These are phyloP conservation scores for Pyrrhia umbra DNA, from an alignment of 2,888 invertebrate genomes.

Conservation along the genomic window DNA sequence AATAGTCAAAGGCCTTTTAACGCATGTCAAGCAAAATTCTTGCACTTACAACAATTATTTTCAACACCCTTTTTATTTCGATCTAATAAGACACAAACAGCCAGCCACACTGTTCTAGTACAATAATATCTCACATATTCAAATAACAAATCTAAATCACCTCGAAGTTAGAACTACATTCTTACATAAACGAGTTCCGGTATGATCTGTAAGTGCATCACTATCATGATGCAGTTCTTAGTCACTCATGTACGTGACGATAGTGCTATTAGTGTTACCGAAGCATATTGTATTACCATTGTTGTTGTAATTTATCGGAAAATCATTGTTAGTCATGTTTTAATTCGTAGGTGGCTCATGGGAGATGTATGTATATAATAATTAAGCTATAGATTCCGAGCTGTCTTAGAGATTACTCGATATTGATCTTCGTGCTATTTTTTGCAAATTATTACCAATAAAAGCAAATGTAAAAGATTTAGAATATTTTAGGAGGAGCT, in stretches of 20 bases:
- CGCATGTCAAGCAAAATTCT: too few species aligned
- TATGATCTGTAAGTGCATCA: constrained; percentile 10
- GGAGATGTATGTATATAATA: background rate
- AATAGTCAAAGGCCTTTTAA: too few species aligned
- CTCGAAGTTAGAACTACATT: constrained; percentile 10
- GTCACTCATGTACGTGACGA: constrained; percentile 44
- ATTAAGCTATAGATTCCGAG: background rate
- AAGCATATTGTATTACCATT: constrained; percentile 25
- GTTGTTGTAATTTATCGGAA: constrained; percentile 24
- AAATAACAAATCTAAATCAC: background rate
- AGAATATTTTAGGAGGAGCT: too few species aligned
- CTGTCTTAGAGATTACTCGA: too few species aligned
- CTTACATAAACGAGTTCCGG: constrained; percentile 31
- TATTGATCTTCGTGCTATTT: too few species aligned
- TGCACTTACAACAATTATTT: too few species aligned
- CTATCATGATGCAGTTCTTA: constrained; percentile 38
- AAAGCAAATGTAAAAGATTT: too few species aligned
- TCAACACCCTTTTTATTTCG: too few species aligned
- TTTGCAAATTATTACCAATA: too few species aligned
- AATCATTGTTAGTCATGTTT: constrained; percentile 34
- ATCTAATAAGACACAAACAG: too few species aligned
- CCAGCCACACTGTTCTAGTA: too few species aligned
- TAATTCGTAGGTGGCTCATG: background rate
- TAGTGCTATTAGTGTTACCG: constrained; percentile 26
- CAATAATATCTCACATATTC: background rate